Base-by-base conservation (phyloP, 1,140 invertebrate species). In the Piezodorus guildinii region DNA sequence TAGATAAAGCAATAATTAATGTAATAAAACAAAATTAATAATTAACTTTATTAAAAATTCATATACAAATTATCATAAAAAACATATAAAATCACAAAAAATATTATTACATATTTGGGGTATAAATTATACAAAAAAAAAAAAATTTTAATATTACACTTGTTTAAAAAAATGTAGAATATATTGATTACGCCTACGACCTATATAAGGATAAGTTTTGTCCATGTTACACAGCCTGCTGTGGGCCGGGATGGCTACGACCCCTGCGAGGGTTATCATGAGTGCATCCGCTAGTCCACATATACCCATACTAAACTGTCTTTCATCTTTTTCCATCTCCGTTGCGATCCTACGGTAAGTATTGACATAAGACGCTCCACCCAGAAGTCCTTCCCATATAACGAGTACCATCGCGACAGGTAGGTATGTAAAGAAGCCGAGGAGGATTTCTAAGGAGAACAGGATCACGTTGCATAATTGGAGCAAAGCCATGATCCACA, bases 341-440 rank as follows among this genome's bases (percentile, higher is more conserved):
- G 81, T 79, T 4, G 83, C 81, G 71, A 94, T 88, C 69, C 77
- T 79, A 68, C 87, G 87, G 70, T 88, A 91, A 3, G 90, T 91
- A 70, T 94, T 94, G 5, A 93, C 90, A 74, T 94, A 94, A 3
- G 88, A 84, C n/a, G 80, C 83, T 21, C 91, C 91, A 56, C 90
- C 86, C 6, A 91, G 72, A 1, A 91, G 73, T 16, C 89, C 89
- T 77, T 93, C 90, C 83, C 84, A 90, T 6, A 91, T 70, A 16
- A 90, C 82, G 15, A 90, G 71, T 1, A 71, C 74, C 66, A 91
- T 82, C 1, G 89, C 77, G 43, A 91, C 82, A 81, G 82, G 88
- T 68, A 91, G 83, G 69, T 72, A 85, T 3, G 86, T 85, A 58
- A 88, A 80, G 69, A 83, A 89, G 69, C 80, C 81, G 70, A 77